Evolutionary conservation across 2,888 invertebrate genomes (phyloP).

Genomic region (Steinernema carpocapsae): DNA sequence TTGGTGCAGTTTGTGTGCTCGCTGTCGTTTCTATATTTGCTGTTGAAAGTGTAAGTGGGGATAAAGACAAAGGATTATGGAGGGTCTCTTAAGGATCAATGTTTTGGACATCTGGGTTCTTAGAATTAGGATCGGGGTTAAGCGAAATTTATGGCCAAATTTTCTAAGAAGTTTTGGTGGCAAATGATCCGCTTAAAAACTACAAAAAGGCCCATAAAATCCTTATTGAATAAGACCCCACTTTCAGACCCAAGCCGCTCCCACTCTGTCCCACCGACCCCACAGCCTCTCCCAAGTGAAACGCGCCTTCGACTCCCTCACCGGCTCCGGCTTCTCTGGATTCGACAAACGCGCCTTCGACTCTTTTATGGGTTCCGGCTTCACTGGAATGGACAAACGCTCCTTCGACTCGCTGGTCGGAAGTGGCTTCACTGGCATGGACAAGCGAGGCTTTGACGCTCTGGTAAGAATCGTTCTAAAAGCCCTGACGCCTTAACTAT

Average conservation of each 20-base stretch:
- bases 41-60: conserved; percentile 8
- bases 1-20: neutral
- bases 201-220: too few species aligned
- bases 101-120: neutral
- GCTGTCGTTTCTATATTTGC: neutral
- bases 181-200: too few species aligned
- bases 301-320: conserved; percentile 23
- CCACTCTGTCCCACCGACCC: neutral
- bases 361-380: conserved; percentile 1
- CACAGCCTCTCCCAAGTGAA: neutral
- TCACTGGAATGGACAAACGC: conserved; percentile 21
- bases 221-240: too few species aligned
- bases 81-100: neutral
- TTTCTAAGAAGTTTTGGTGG: too few species aligned
- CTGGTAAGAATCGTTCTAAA: neutral
- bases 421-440: neutral
- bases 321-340: conserved; percentile 25
- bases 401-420: conserved; percentile 18
- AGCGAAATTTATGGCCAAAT: neutral
- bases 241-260: conserved; percentile 7
- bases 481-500: neutral
- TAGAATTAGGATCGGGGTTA: neutral
- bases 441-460: conserved; percentile 11
- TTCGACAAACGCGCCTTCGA: conserved; percentile 29
- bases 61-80: neutral